Base-by-base conservation (phyloP, 2,797 vertebrate genomes). In the Craterocephalus amniculus region DNA sequence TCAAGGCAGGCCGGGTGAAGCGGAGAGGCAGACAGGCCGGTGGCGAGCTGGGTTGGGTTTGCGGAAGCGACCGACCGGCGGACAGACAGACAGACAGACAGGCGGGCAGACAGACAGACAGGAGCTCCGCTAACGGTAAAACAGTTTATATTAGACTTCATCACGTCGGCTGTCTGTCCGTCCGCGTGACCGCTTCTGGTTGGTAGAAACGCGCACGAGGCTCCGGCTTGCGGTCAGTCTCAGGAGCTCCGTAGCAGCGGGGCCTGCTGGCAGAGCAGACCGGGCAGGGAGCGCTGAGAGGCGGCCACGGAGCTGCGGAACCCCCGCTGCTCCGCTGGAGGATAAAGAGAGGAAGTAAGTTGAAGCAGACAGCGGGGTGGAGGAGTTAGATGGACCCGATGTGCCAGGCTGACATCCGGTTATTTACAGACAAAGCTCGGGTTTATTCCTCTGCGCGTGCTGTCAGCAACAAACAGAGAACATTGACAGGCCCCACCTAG, bases 401-500 rank as follows among this genome's bases (percentile, higher is more conserved):
- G 63, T 62, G 62, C 1, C 34, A 58, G 67, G 27, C 52, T 76
- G 35, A 31, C 57, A 31, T 34, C 14, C n/a, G 22, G 54, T 48
- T 57, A 38, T 65, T 45, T 32, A 24, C 26, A 69, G 57, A 79
- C 67, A 75, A 59, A 68, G 77, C 71, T 76, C 62, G 76, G 73
- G 72, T 86, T 83, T 77, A 74, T 72, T 70, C 65, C 57, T 49
- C 63, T 70, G 66, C 63, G 61, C 69, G 70, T 81, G 70, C 74
- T 74, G 72, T 80, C 78, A 81, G 72, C 74, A 74, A 63, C 85
- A 79, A 29, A 70, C 49, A 22, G 38, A 48, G 56, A n/a, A n/a
- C 83, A 83, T 75, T 87, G 85, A 86, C 86, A 89, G 83, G 87
- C 91, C 89, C 82, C 89, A 87, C 91, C 89, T 89, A 87, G 84